Conservation (phyloP, 2,888 invertebrate species). For the Endotricha flammealis region DNA sequence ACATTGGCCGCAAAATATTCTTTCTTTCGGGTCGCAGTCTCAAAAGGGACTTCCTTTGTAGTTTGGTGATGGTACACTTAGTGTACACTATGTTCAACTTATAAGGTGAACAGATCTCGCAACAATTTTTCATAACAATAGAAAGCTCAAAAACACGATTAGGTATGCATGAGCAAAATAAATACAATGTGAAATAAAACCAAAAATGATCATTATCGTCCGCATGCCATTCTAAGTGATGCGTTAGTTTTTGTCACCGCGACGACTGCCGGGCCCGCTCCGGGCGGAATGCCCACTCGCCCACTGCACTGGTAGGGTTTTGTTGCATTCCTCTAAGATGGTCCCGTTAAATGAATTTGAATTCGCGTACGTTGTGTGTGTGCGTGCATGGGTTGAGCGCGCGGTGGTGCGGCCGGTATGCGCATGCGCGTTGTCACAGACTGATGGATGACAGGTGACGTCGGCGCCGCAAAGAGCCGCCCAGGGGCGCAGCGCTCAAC, state of each 20-base stretch:
- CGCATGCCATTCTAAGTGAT: conserved; percentile 55
- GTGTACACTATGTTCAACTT: no score
- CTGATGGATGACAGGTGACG: conserved; percentile 78
- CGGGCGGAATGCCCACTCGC: conserved; percentile 58
- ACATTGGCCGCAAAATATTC: no score
- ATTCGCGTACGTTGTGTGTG: conserved; percentile 42
- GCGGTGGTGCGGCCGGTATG: conserved; percentile 42
- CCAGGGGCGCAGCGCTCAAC: conserved; percentile 29
- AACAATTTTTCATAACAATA: not conserved
- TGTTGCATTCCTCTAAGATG: conserved; percentile 57
- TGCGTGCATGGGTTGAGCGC: conserved; percentile 31
- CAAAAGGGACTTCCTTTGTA: no score
- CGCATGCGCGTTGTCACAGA: conserved; percentile 69
- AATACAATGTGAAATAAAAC: conserved; percentile 2
- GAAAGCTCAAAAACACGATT: no score
- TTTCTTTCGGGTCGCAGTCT: no score
- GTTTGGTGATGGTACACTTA: no score
- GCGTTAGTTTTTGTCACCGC: conserved; percentile 53
- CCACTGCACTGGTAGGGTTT: conserved; percentile 46
- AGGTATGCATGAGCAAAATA: conserved; percentile 2
- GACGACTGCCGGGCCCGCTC: conserved; percentile 38
- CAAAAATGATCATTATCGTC: conserved; percentile 31
- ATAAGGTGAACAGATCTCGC: no score
- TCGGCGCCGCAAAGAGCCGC: conserved; percentile 55
- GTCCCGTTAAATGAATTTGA: conserved; percentile 75